These are phyloP conservation scores for Andrena haemorrhoa DNA, from an alignment of 2,888 invertebrate genomes.

Conservation along the genomic window DNA sequence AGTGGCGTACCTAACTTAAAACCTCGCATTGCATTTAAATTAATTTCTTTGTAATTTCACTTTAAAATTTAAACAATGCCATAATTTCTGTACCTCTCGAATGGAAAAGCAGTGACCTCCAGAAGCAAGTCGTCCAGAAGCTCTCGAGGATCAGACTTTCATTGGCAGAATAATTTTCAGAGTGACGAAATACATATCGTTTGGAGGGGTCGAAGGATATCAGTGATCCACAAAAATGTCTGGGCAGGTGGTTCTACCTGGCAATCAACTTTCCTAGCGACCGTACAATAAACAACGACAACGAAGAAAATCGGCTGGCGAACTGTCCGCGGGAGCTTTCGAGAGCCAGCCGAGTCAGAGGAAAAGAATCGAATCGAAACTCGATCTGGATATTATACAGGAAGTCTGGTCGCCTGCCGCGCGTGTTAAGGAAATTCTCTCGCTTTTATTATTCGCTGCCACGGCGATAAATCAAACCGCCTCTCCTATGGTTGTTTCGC, in stretches of 20 bases:
- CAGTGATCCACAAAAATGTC: neutral
- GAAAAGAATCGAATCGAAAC: constrained; percentile 70
- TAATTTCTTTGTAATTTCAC: no score
- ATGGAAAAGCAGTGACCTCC: no score
- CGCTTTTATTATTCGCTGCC: constrained; percentile 27
- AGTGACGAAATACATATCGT: neutral
- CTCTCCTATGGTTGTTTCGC: constrained; percentile 22
- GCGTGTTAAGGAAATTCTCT: constrained; percentile 45
- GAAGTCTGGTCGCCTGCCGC: constrained; percentile 63
- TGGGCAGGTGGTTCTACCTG: neutral
- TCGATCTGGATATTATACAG: constrained; percentile 71
- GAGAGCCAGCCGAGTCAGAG: constrained; percentile 37
- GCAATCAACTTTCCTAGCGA: constrained; percentile 24
- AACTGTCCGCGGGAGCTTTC: constrained; percentile 15
- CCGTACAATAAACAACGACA: constrained; percentile 16
- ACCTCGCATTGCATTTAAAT: no score
- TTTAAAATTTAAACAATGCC: no score
- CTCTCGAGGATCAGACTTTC: no score
- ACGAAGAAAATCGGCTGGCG: constrained; percentile 15
- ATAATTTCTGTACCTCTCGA: no score
- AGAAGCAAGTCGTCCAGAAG: no score
- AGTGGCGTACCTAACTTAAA: no score
- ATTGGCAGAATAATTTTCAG: neutral
- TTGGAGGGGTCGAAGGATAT: neutral
- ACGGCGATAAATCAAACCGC: constrained; percentile 46